Conservation (phyloP, 2,113 vertebrate genomes). For the Rissa tridactyla region DNA sequence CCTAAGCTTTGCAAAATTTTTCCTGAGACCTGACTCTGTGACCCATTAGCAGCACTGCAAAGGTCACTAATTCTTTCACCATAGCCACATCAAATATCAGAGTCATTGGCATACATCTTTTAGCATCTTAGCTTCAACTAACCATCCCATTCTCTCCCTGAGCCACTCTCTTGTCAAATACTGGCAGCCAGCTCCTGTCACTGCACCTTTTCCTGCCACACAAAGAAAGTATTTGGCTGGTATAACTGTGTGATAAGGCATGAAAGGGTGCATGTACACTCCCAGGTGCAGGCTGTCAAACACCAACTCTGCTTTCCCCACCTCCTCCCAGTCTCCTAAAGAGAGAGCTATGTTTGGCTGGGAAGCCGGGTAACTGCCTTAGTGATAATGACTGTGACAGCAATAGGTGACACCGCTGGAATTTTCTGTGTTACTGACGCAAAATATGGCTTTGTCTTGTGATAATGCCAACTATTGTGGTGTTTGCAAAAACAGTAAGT, state of each 20-base stretch:
- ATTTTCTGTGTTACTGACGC: background rate
- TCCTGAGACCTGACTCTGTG: background rate
- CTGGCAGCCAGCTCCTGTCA: background rate
- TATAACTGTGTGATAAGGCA: background rate
- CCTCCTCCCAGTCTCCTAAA: background rate
- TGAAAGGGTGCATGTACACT: background rate
- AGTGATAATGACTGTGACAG: background rate
- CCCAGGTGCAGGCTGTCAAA: slow-evolving; percentile 9
- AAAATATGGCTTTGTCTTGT: accelerated
- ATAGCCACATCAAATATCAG: background rate
- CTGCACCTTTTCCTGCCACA: background rate
- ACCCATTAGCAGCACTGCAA: background rate
- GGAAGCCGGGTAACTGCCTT: background rate
- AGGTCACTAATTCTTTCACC: background rate
- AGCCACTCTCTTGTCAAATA: background rate
- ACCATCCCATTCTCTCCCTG: background rate
- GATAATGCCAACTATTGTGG: background rate
- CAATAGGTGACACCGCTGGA: background rate
- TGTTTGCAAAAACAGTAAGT: background rate
- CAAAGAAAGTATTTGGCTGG: background rate
- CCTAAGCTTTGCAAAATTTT: background rate
- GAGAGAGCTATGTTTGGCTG: background rate
- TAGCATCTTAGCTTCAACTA: background rate
- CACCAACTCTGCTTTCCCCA: background rate
- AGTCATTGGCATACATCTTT: background rate